These are phyloP conservation scores for Heliconius nattereri DNA, from an alignment of 1,140 invertebrate species.

Conservation along the genomic window DNA sequence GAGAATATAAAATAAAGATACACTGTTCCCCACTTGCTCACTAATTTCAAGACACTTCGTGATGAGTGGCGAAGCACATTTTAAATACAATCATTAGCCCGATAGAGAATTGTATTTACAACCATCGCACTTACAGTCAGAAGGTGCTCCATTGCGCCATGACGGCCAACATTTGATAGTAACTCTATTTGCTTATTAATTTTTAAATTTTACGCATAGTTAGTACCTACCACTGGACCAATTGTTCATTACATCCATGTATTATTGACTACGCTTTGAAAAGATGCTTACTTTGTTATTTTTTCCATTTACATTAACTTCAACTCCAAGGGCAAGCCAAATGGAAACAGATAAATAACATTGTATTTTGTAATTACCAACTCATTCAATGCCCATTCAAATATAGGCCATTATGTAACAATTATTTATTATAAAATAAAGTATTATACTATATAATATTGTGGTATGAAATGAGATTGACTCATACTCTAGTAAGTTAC, in stretches of 20 bases:
- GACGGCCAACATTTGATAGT: too few relatives aligned
- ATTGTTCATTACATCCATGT: background rate
- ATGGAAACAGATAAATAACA: conserved; percentile 36
- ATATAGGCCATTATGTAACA: conserved; percentile 7
- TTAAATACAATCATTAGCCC: too few relatives aligned
- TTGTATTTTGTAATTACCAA: conserved; percentile 22
- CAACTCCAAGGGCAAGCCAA: background rate
- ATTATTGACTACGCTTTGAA: background rate
- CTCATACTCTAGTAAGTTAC: background rate
- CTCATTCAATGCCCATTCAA: conserved; percentile 25
- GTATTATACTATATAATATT: background rate
- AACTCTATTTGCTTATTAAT: too few relatives aligned
- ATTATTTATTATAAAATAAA: background rate
- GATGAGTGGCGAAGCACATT: too few relatives aligned
- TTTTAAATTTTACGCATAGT: too few relatives aligned
- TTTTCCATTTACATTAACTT: background rate
- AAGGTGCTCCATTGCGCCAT: too few relatives aligned
- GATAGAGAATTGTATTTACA: too few relatives aligned
- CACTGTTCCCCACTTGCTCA: too few relatives aligned
- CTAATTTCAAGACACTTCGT: too few relatives aligned
- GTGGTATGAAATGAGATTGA: background rate
- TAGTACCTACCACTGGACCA: background rate
- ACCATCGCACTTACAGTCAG: too few relatives aligned
- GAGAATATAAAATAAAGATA: too few relatives aligned
- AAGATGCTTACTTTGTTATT: background rate